Base-by-base conservation (phyloP, 2,797 vertebrate species). In the Rhodeus uyekii region DNA sequence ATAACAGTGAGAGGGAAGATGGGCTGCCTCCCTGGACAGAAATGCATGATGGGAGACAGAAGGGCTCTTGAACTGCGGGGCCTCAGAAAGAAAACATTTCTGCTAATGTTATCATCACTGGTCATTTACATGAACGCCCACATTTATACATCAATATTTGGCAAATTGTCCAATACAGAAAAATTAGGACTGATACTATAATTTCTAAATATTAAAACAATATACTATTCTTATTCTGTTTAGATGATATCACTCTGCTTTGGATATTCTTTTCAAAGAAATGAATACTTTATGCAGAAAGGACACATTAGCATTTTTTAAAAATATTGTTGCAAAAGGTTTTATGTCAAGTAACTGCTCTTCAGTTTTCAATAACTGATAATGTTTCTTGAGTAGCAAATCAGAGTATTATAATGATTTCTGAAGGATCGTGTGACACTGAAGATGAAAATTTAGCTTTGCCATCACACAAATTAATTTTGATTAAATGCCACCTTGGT, bases 1-100 rank as follows among this genome's bases (percentile, higher is more conserved):
- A 87, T 87, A 92, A 91, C 86, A 89, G 83, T 76, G 85, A 86
- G 81, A 92, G 86, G 90, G 86, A 86, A 85, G 75, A 84, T 67
- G 18, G 78, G 63, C 42, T n/a, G 22, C 29, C 61, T 76, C 50
- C 24, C 18, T 44, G 12, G 72, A 67, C 60, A 13, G 19, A 48
- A 82, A 53, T 34, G 72, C 48, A 65, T 44, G 63, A 67, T 76
- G 60, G 61, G 71, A 76, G 27, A 75, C 12, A 29, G 71, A 65
- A 44, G 46, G 61, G 36, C 34, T 24, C 60, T 29, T 65, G 46
- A 32, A 64, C 38, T 50, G 58, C 22, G 50, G 42, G 14, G 22
- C 36, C 32, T 36, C 22, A 24, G 46, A n/a, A 38, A 55, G 48
- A 73, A 73, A 53, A 53, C 19, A n/a, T 34, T 46, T 72, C 8